These are phyloP conservation scores for Trachymyrmex cornetzi DNA, from an alignment of 1,140 invertebrate genomes.

Conservation along the genomic window DNA sequence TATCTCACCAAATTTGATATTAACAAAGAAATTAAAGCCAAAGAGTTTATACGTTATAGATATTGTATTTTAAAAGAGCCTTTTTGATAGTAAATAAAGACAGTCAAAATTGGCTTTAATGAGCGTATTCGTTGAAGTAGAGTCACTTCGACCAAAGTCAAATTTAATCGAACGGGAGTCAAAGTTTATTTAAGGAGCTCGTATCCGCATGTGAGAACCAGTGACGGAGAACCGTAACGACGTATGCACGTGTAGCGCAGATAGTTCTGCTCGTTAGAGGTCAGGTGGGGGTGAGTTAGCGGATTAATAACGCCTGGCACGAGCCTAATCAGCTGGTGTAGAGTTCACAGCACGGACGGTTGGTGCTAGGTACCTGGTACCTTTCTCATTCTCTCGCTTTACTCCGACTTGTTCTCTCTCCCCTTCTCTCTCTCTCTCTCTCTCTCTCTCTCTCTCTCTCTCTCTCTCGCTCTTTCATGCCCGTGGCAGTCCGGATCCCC, in stretches of 20 bases:
- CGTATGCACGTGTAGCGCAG: constrained; percentile 70
- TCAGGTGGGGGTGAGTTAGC: constrained; percentile 80
- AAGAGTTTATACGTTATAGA: background rate
- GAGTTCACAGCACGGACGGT: constrained; percentile 79
- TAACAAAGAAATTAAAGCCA: background rate
- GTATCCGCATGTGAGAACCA: constrained; percentile 63
- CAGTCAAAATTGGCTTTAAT: background rate
- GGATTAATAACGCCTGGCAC: constrained; percentile 86
- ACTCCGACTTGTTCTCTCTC: constrained; percentile 10
- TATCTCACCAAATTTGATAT: background rate
- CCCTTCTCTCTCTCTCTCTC: background rate
- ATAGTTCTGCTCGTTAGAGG: constrained; percentile 78
- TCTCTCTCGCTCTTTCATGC: background rate
- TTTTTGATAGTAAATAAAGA: background rate
- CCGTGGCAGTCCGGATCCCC: constrained; percentile 50
- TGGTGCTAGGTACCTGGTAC: constrained; percentile 75
- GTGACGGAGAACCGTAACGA: constrained; percentile 65
- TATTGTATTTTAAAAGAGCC: background rate
- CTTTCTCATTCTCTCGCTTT: constrained; percentile 45
- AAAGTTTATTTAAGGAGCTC: constrained; percentile 39
- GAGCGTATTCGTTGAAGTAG: background rate
- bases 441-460: background rate
- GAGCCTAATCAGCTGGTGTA: constrained; percentile 84
- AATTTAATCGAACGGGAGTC: constrained; percentile 39
- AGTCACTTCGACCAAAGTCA: background rate